Evolutionary conservation across 2,113 vertebrate genomes (phyloP).

Genomic region (Peromyscus polionotus): DNA sequence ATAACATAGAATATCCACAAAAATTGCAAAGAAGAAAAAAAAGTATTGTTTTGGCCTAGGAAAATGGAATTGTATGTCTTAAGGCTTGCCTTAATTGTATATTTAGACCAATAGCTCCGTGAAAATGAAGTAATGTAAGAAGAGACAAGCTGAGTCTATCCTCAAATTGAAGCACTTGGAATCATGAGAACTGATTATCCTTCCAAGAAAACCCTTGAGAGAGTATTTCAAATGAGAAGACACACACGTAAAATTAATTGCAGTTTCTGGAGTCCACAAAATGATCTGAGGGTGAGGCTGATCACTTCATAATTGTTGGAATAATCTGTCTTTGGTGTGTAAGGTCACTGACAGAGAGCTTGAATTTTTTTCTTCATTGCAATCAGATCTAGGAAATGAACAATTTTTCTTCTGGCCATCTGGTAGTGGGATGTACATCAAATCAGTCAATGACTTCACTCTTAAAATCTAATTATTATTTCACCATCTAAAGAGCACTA

Average conservation of each 20-base stretch:
- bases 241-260: conserved; percentile 71
- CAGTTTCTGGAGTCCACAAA: conserved; percentile 41
- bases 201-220: conserved; percentile 37
- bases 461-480: conserved; percentile 73
- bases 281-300: conserved; percentile 34
- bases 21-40: conserved; percentile 31
- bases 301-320: conserved; percentile 52
- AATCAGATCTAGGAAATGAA: conserved; percentile 61
- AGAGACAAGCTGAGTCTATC: neutral
- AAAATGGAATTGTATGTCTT: neutral
- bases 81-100: neutral
- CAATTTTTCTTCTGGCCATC: conserved; percentile 70
- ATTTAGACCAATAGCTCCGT: neutral
- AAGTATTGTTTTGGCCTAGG: neutral
- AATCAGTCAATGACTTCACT: conserved; percentile 65
- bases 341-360: conserved; percentile 74
- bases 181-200: neutral
- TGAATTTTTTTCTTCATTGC: conserved; percentile 60
- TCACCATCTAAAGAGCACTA: conserved; percentile 47
- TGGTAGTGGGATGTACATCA: conserved; percentile 67
- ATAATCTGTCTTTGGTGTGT: conserved; percentile 63
- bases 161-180: conserved; percentile 42
- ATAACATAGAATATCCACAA: neutral
- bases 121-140: neutral
- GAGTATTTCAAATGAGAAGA: conserved; percentile 53